Evolutionary conservation across 2,797 vertebrate species (phyloP).

Genomic region (Apodemus agrarius): DNA sequence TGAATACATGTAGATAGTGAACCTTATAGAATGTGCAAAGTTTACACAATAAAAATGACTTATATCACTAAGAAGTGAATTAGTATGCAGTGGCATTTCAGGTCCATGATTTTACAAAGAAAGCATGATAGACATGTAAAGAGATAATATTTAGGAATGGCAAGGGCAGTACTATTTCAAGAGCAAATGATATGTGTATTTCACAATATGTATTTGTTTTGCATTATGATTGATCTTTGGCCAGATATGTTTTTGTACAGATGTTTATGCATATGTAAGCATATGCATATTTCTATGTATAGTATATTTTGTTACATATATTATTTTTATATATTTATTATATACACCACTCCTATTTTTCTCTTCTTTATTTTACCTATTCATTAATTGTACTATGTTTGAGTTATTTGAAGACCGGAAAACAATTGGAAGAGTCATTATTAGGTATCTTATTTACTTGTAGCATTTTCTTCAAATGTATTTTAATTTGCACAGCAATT

Average conservation of each 20-base stretch:
- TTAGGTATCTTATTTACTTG: too few species aligned
- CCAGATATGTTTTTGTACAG: neutral
- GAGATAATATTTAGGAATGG: neutral
- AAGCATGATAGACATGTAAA: neutral
- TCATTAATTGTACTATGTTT: too few species aligned
- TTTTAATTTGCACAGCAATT: too few species aligned
- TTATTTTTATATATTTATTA: too few species aligned
- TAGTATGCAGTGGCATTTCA: neutral
- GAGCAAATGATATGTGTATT: neutral
- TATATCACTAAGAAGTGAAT: neutral
- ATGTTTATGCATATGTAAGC: too few species aligned
- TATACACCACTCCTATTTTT: too few species aligned
- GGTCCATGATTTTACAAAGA: neutral
- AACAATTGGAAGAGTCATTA: too few species aligned
- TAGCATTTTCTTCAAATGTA: too few species aligned
- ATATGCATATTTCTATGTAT: too few species aligned
- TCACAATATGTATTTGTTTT: neutral
- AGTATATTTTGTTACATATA: too few species aligned
- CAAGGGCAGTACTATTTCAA: neutral
- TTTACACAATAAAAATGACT: neutral
- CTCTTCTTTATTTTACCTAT: too few species aligned
- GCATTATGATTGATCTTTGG: neutral
- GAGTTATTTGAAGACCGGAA: too few species aligned
- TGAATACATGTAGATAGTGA: neutral
- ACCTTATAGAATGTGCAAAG: neutral